These are phyloP conservation scores for Aythya baeri DNA, from an alignment of 2,113 vertebrate genomes.

Conservation along the genomic window DNA sequence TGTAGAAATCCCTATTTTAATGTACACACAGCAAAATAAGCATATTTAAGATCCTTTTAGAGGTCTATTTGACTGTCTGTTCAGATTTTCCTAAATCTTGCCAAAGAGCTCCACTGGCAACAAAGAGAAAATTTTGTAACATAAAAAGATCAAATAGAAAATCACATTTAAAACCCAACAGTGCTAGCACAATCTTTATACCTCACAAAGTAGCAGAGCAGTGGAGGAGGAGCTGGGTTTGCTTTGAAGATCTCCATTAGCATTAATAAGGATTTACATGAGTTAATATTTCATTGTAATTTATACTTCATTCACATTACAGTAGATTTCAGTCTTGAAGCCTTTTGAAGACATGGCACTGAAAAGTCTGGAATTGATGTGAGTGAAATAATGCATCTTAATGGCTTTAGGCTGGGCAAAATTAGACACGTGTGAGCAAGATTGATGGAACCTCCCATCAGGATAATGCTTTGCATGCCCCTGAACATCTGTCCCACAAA, in stretches of 20 bases:
- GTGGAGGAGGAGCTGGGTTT: neutral
- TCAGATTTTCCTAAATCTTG: neutral
- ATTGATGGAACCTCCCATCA: slow-evolving; percentile 51
- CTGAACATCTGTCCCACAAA: slow-evolving; percentile 64
- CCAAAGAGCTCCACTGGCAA: neutral
- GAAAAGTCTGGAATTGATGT: slow-evolving; percentile 53
- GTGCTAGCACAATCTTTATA: neutral
- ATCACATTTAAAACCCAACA: slow-evolving; percentile 13
- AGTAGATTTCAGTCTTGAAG: slow-evolving; percentile 43
- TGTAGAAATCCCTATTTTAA: neutral
- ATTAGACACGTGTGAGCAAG: slow-evolving; percentile 53
- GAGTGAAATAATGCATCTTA: slow-evolving; percentile 55
- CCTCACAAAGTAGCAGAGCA: neutral
- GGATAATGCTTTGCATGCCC: slow-evolving; percentile 32
- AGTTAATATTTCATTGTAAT: slow-evolving; percentile 53
- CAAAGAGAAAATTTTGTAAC: neutral
- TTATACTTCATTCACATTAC: slow-evolving; percentile 40
- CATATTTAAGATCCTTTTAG: neutral
- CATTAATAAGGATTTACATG: slow-evolving; percentile 45
- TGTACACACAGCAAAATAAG: neutral
- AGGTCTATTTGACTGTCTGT: neutral
- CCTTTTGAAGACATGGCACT: slow-evolving; percentile 37
- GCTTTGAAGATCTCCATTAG: slow-evolving; percentile 49
- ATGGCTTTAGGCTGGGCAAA: slow-evolving; percentile 43
- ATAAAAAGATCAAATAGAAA: slow-evolving; percentile 26